Conservation (phyloP, 2,113 vertebrate species). For the Nesoenas mayeri region DNA sequence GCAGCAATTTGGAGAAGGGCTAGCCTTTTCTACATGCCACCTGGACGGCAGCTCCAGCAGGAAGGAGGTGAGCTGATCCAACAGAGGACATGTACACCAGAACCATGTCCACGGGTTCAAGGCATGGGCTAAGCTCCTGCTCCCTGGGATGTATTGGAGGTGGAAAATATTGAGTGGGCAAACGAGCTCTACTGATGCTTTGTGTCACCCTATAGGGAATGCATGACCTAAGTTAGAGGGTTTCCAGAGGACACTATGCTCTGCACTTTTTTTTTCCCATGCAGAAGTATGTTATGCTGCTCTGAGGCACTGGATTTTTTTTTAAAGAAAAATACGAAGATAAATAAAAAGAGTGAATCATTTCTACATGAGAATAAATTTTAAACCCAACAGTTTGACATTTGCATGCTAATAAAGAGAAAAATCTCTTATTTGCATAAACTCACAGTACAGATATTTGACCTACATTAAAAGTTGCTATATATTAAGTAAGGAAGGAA, state of each 20-base stretch:
- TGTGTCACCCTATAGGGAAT: neutral
- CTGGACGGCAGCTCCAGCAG: neutral
- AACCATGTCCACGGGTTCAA: accelerated
- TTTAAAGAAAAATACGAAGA: neutral
- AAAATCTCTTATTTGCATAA: slow-evolving; percentile 39
- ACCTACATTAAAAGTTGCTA: slow-evolving; percentile 46
- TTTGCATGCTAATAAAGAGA: slow-evolving; percentile 5
- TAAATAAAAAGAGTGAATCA: neutral
- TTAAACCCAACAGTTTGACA: neutral
- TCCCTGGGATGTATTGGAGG: accelerated
- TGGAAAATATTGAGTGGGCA: neutral
- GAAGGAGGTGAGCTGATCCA: neutral
- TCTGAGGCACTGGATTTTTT: neutral
- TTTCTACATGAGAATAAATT: neutral
- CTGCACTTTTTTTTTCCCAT: neutral
- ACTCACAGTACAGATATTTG: neutral
- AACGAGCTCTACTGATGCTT: neutral
- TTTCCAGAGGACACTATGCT: neutral
- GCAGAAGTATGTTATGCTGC: neutral
- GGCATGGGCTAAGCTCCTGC: neutral
- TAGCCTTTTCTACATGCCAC: accelerated
- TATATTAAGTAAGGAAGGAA: neutral
- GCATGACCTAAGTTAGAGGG: neutral
- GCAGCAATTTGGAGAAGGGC: neutral
- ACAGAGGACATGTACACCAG: neutral